Percentiles rank a stretch among this genome's conserved stretches.
Conservation (phyloP, 2,797 vertebrate genomes). For the Myripristis murdjan region DNA sequence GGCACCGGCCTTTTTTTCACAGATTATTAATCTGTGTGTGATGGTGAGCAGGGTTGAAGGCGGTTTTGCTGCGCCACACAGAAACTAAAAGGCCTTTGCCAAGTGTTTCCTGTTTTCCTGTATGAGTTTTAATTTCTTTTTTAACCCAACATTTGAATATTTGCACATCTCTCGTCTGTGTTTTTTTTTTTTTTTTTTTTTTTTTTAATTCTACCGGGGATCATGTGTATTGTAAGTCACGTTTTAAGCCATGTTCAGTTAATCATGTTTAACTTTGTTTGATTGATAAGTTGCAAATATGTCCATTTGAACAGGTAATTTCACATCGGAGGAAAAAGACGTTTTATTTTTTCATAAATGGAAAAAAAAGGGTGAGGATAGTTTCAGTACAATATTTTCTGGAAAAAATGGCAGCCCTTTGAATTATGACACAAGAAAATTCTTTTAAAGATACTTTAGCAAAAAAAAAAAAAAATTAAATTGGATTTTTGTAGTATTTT, state of each 20-base stretch:
- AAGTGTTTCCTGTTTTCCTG: slow-evolving; percentile 17
- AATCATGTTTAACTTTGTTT: neutral
- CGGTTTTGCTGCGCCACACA: too few relatives aligned
- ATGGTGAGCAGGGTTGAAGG: too few relatives aligned
- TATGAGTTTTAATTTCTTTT: too few relatives aligned
- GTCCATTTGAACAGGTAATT: neutral
- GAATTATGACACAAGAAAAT: neutral
- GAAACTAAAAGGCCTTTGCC: slow-evolving; percentile 6
- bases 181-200: too few relatives aligned
- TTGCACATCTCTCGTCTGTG: slow-evolving; percentile 46
- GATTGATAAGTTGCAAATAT: neutral
- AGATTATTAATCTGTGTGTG: neutral
- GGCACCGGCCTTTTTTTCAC: slow-evolving; percentile 35
- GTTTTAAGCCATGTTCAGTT: neutral
- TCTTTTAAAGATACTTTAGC: too few relatives aligned
- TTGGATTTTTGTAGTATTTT: neutral
- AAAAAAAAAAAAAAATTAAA: too few relatives aligned
- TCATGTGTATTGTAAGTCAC: slow-evolving; percentile 25
- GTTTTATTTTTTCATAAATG: too few relatives aligned
- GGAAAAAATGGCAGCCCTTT: neutral
- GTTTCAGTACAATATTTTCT: too few relatives aligned
- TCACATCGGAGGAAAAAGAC: neutral
- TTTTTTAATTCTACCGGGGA: slow-evolving; percentile 29
- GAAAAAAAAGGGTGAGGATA: too few relatives aligned
- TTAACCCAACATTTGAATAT: slow-evolving; percentile 55